Percentiles rank a stretch among this genome's conserved stretches.
Conservation (phyloP, 2,888 invertebrate genomes). For the Himalopsyche tibetana region DNA sequence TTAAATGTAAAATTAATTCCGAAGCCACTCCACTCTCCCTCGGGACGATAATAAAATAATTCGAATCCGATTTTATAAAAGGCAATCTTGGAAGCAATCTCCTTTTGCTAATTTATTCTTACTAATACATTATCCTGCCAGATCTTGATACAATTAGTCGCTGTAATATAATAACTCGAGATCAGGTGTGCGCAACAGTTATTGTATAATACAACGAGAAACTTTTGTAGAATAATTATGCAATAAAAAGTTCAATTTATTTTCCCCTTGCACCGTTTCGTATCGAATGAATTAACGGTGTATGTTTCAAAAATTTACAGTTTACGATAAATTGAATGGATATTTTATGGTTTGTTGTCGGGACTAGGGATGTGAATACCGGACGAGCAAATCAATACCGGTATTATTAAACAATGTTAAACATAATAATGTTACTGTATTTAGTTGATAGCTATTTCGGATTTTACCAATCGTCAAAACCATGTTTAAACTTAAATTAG, state of each 20-base stretch:
- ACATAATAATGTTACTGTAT: no score
- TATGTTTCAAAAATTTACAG: no score
- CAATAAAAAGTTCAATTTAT: background rate
- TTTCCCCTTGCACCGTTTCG: background rate
- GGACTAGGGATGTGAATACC: no score
- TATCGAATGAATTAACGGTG: background rate
- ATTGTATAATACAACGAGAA: background rate
- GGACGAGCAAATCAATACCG: no score
- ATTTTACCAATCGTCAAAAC: no score
- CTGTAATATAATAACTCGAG: background rate
- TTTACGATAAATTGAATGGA: no score
- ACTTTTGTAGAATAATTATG: background rate
- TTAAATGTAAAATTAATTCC: no score
- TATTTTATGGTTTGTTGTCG: no score
- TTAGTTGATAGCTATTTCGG: no score
- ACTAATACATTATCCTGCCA: background rate
- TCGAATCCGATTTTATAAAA: background rate
- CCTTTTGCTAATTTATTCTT: slow-evolving; percentile 20
- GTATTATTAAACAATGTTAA: no score
- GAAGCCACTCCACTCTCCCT: background rate
- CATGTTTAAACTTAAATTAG: no score
- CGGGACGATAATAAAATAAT: background rate
- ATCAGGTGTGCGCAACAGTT: background rate
- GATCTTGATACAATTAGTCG: background rate
- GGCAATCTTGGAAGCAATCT: slow-evolving; percentile 1